phyloP scores from a whole-genome alignment of 1,140 invertebrate species.

The Heliothis virescens region DNA sequence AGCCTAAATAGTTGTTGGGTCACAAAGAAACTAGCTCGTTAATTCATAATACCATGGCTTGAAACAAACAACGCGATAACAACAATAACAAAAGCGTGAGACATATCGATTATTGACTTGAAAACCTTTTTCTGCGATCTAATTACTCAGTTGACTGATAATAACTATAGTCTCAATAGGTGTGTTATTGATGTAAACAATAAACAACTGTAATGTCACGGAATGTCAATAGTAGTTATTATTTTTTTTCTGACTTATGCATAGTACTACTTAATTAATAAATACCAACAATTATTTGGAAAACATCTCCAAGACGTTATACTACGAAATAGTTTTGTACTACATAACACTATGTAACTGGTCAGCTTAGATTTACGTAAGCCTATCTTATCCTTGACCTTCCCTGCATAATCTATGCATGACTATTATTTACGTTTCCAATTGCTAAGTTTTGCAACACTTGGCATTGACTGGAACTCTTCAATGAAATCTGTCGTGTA shows the following conservation, averaged over 20 bases:
- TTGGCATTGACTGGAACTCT: conserved; percentile 34
- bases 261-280: too few relatives aligned
- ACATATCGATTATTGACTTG: background rate
- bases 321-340: background rate
- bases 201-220: too few relatives aligned
- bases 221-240: too few relatives aligned
- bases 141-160: too few relatives aligned
- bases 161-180: too few relatives aligned
- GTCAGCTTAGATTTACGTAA: conserved; percentile 15
- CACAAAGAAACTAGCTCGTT: conserved; percentile 17
- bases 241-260: too few relatives aligned
- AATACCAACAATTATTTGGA: background rate
- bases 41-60: background rate
- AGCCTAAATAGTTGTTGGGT: background rate
- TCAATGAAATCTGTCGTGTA: background rate
- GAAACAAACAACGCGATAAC: background rate
- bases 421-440: conserved; percentile 21
- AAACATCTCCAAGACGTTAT: background rate
- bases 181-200: too few relatives aligned
- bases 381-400: background rate
- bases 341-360: background rate
- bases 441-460: conserved; percentile 25
- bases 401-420: conserved; percentile 3
- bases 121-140: too few relatives aligned
- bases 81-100: background rate